Percentiles rank a stretch among this genome's conserved stretches.
Evolutionary conservation across 2,113 vertebrate species (phyloP).

Genomic region (Todiramphus chloris): DNA sequence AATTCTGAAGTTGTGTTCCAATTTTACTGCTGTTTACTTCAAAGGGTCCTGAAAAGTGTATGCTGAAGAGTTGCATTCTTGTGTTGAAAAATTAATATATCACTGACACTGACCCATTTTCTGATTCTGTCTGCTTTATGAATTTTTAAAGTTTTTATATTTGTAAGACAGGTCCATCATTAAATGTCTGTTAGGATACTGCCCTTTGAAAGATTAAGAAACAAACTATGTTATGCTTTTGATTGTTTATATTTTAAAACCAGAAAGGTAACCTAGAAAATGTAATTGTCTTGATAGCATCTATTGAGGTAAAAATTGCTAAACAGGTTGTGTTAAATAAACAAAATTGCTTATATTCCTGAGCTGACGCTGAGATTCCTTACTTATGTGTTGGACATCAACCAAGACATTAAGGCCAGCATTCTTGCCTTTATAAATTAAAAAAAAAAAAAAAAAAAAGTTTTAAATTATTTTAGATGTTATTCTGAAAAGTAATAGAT

Average conservation of each 20-base stretch:
- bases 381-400: background rate
- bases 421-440: background rate
- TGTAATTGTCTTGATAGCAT: background rate
- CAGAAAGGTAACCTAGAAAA: background rate
- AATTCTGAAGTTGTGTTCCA: conserved; percentile 54
- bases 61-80: conserved; percentile 58
- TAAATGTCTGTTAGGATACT: conserved; percentile 28
- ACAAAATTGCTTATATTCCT: background rate
- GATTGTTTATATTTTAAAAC: background rate
- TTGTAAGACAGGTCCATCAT: conserved; percentile 23
- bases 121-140: conserved; percentile 50
- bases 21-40: conserved; percentile 73
- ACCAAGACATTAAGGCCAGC: background rate
- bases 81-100: conserved; percentile 77
- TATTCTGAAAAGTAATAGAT: background rate
- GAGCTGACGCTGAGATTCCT: background rate
- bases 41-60: conserved; percentile 62
- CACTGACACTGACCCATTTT: conserved; percentile 76
- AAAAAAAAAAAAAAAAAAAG: background rate
- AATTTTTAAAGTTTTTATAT: conserved; percentile 69
- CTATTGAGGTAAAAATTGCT: background rate
- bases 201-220: conserved; percentile 34
- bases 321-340: background rate
- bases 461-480: background rate
- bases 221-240: background rate